phyloP scores from a whole-genome alignment of 2,113 vertebrate species.

The Malurus cyaneus region DNA sequence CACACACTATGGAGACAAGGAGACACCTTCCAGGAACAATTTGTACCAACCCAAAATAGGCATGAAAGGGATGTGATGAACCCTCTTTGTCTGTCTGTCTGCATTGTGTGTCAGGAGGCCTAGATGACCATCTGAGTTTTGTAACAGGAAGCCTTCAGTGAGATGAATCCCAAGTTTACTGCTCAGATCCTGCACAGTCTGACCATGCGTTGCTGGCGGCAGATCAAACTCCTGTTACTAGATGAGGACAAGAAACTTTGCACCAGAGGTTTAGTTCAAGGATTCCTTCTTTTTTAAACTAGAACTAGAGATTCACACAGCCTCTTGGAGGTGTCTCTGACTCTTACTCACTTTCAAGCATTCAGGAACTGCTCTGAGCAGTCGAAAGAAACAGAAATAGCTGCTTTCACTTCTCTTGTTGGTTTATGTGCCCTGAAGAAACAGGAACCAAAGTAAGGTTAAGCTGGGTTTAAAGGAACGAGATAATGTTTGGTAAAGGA shows the following conservation, averaged over 20 bases:
- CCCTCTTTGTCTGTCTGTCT: neutral
- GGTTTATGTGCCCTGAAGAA: slow-evolving; percentile 10
- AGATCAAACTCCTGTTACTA: neutral
- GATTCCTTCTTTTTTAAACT: neutral
- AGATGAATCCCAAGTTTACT: neutral
- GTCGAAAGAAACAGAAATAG: slow-evolving; percentile 15
- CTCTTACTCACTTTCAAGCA: neutral
- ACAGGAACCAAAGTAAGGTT: slow-evolving; percentile 45
- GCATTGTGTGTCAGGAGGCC: neutral
- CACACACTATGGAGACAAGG: neutral
- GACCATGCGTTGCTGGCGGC: neutral
- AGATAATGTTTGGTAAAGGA: slow-evolving; percentile 3
- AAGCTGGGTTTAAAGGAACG: slow-evolving; percentile 54
- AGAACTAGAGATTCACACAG: neutral
- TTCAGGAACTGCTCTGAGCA: neutral
- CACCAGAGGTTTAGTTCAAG: neutral
- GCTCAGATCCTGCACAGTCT: neutral
- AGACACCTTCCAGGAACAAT: neutral
- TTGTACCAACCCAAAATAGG: neutral
- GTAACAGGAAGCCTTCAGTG: neutral
- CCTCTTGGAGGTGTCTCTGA: neutral
- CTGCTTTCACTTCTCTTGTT: slow-evolving; percentile 42
- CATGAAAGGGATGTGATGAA: neutral
- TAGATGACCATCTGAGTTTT: neutral
- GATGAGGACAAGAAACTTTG: neutral